phyloP scores from a whole-genome alignment of 2,113 vertebrate genomes.

The Ochotona curzoniae region DNA sequence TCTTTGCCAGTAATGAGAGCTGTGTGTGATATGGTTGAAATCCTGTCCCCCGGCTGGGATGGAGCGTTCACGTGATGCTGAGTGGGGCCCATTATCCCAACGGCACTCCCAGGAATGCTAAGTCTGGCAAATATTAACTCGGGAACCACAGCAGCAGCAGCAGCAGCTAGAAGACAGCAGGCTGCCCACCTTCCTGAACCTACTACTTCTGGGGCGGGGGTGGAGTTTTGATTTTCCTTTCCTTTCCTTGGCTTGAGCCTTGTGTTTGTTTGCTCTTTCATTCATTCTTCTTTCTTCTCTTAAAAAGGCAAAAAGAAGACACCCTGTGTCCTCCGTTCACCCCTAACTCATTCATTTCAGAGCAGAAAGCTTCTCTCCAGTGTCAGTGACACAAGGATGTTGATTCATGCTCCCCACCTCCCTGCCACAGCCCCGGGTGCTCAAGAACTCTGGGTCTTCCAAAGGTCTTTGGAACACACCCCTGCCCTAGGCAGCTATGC shows the following conservation, averaged over 20 bases:
- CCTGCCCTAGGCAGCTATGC: background rate
- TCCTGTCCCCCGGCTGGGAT: slow-evolving; percentile 65
- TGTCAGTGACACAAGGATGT: background rate
- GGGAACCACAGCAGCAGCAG: slow-evolving; percentile 52
- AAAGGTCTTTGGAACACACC: slow-evolving; percentile 11
- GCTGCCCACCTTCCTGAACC: slow-evolving; percentile 67
- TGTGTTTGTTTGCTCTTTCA: background rate
- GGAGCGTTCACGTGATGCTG: slow-evolving; percentile 62
- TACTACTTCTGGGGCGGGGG: background rate
- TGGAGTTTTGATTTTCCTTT: slow-evolving; percentile 18
- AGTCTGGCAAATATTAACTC: slow-evolving; percentile 78
- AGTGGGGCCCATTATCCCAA: slow-evolving; percentile 71
- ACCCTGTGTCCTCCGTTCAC: background rate
- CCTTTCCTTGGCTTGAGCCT: slow-evolving; percentile 24
- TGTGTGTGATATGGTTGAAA: slow-evolving; percentile 74
- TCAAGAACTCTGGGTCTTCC: background rate
- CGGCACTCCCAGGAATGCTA: slow-evolving; percentile 65
- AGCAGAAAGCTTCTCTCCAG: slow-evolving; percentile 68
- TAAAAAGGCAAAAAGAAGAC: background rate
- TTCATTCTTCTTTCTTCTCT: background rate
- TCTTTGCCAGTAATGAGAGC: slow-evolving; percentile 72
- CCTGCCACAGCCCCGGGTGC: background rate
- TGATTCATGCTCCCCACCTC: slow-evolving; percentile 53
- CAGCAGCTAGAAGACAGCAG: slow-evolving; percentile 44
- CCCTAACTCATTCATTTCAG: slow-evolving; percentile 14